These are phyloP conservation scores for Orthonyx spaldingii DNA, from an alignment of 2,113 vertebrate species.

Conservation along the genomic window DNA sequence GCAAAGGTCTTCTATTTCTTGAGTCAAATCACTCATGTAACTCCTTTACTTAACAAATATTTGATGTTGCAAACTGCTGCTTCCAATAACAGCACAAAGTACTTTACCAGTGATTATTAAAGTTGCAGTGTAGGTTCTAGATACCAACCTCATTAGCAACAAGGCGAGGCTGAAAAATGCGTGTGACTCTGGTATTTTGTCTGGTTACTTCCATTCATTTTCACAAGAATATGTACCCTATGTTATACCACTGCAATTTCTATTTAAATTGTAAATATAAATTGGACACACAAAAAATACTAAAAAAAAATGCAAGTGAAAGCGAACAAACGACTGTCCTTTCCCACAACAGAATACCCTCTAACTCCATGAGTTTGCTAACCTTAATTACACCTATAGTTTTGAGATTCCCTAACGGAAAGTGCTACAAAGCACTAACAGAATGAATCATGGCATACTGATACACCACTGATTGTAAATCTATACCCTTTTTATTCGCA, in stretches of 20 bases:
- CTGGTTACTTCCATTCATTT: neutral
- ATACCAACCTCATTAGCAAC: neutral
- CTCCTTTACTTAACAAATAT: neutral
- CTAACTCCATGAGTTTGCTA: neutral
- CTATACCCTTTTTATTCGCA: neutral
- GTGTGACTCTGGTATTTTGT: neutral
- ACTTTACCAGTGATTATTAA: neutral
- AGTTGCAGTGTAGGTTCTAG: neutral
- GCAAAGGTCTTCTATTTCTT: neutral
- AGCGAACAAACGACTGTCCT: neutral
- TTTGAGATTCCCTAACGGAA: conserved; percentile 13
- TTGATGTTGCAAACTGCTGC: neutral
- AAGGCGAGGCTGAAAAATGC: neutral
- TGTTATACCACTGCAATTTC: neutral
- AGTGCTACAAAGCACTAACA: neutral
- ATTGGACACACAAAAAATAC: neutral
- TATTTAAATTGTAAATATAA: neutral
- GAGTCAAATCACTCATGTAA: neutral
- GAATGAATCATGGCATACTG: conserved; percentile 30
- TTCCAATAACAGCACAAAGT: neutral
- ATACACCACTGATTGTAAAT: conserved; percentile 26
- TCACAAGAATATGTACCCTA: neutral
- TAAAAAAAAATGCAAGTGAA: neutral
- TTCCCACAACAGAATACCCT: neutral
- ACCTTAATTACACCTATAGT: neutral